Evolutionary conservation across 1,140 invertebrate genomes (phyloP).

Genomic region (Holotrichia oblita): DNA sequence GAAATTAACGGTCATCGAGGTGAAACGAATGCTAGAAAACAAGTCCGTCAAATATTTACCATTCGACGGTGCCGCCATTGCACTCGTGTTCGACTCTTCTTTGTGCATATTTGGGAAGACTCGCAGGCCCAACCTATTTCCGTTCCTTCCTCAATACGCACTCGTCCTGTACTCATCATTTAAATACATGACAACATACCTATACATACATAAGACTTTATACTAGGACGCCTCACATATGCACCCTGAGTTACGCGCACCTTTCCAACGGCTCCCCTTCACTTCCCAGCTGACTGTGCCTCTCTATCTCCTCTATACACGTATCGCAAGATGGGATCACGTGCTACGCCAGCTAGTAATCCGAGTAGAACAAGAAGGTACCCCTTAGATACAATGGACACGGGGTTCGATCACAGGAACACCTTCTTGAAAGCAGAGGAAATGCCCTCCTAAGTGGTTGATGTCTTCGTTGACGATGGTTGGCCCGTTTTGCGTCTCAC

Average conservation of each 20-base stretch:
- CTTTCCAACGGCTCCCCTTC: constrained; percentile 11
- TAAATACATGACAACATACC: constrained; percentile 29
- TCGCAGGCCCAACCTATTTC: constrained; percentile 27
- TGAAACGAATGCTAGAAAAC: constrained; percentile 26
- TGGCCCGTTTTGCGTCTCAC: neutral
- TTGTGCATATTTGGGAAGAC: constrained; percentile 35
- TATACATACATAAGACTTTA: neutral
- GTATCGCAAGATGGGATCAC: neutral
- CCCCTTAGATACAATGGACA: constrained; percentile 29
- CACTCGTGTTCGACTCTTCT: constrained; percentile 23
- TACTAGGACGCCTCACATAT: neutral
- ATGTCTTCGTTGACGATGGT: constrained; percentile 25
- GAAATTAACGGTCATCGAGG: constrained; percentile 36
- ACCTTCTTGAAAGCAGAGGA: constrained; percentile 31
- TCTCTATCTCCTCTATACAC: neutral
- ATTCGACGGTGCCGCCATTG: constrained; percentile 18
- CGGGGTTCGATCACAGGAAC: constrained; percentile 34
- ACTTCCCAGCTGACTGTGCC: neutral
- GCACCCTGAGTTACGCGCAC: constrained; percentile 8
- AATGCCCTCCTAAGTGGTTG: constrained; percentile 34
- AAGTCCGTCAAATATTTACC: constrained; percentile 35
- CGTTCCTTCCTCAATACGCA: constrained; percentile 29
- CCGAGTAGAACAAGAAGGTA: constrained; percentile 30
- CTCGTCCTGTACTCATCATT: constrained; percentile 21
- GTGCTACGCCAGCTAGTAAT: constrained; percentile 10